phyloP scores from a whole-genome alignment of 2,797 vertebrate species.

The Girardinus metallicus region DNA sequence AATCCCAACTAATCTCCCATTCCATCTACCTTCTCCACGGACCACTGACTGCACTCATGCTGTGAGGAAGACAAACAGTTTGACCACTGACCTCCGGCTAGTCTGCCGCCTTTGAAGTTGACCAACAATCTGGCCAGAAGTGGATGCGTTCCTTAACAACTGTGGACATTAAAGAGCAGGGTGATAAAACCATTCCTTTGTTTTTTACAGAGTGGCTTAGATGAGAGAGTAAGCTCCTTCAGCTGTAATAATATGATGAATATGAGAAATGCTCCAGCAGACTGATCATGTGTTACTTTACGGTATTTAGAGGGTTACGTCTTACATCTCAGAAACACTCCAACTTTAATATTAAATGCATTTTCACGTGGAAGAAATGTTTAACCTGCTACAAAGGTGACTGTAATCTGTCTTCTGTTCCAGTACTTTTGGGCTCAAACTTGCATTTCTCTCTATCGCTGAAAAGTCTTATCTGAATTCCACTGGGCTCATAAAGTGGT shows the following conservation, averaged over 20 bases:
- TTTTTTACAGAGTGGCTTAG: conserved; percentile 52
- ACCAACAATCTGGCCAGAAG: conserved; percentile 35
- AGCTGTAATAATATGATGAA: conserved; percentile 49
- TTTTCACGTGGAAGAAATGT: neutral
- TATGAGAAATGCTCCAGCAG: conserved; percentile 40
- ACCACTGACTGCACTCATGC: conserved; percentile 40
- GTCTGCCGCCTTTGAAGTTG: conserved; percentile 60
- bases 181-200: conserved; percentile 50
- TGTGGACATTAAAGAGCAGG: conserved; percentile 45
- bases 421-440: neutral
- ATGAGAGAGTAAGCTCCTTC: conserved; percentile 50
- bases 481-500: neutral
- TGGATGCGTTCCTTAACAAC: conserved; percentile 45
- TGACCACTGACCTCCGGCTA: conserved; percentile 52
- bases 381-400: neutral
- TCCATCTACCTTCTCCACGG: conserved; percentile 52
- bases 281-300: conserved; percentile 31
- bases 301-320: neutral
- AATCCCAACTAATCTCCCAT: conserved; percentile 27
- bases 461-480: neutral
- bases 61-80: conserved; percentile 51
- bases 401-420: neutral
- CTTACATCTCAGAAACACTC: neutral
- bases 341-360: neutral
- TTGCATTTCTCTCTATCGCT: neutral